Evolutionary conservation across 2,888 invertebrate genomes (phyloP).

Genomic region (Leistus spinibarbis): DNA sequence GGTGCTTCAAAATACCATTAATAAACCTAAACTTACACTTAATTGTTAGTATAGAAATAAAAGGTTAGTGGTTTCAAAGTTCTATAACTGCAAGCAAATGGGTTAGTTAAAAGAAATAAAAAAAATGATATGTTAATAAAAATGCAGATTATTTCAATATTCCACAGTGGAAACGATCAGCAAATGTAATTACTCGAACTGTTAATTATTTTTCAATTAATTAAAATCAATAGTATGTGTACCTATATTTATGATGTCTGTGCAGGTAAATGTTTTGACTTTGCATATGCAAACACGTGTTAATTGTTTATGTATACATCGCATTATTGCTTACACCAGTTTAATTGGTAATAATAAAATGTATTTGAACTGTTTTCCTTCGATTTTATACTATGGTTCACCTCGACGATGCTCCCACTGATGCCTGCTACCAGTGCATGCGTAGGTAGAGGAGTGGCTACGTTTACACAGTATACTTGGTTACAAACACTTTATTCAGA

Average conservation of each 20-base stretch:
- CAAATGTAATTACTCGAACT: not conserved
- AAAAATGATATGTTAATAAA: not conserved
- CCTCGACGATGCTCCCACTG: not conserved
- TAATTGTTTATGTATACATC: not conserved
- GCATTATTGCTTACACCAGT: not conserved
- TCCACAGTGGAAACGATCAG: not conserved
- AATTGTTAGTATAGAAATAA: too few species aligned
- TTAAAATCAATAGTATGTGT: constrained; percentile 9
- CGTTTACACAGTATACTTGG: too few species aligned
- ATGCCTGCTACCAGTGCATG: not conserved
- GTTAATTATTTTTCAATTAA: constrained; percentile 37
- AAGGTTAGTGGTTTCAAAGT: too few species aligned
- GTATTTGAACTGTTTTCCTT: constrained; percentile 20
- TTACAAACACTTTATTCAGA: too few species aligned
- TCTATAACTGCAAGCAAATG: too few species aligned
- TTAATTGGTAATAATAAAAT: not conserved
- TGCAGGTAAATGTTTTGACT: constrained; percentile 29
- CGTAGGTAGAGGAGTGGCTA: not conserved
- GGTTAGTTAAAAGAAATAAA: not conserved
- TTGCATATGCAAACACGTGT: constrained; percentile 24
- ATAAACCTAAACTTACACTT: too few species aligned
- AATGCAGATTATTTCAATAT: not conserved
- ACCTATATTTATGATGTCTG: constrained; percentile 34
- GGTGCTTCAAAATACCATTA: too few species aligned
- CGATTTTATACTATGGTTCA: constrained; percentile 11